Base-by-base conservation (phyloP, 2,797 vertebrate genomes). In the Pipistrellus kuhlii region DNA sequence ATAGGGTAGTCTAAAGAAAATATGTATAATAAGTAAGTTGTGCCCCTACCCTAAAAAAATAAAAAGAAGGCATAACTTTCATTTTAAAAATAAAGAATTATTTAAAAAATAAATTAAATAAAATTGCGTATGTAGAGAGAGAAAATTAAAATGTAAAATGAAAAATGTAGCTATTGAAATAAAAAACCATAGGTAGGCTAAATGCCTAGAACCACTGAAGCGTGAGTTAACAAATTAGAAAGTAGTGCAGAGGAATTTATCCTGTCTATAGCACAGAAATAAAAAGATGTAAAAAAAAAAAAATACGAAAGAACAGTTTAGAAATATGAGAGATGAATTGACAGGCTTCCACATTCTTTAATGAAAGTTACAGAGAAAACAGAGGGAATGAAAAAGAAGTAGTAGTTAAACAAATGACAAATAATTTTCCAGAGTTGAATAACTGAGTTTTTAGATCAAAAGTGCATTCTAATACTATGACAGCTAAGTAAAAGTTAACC, bases 101-200 rank as follows among this genome's bases (percentile, higher is more conserved):
- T 25, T 57, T 66, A 8, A 41, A 73, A 76, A 66, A 32, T 59
- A 87, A 69, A 41, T 68, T 78, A 25, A 90, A 64, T 6, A 59
- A 92, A 32, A 71, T 82, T 78, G 81, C 23, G 3, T 64, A 12
- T 64, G 44, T 38, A n/a, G 23, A 64, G 41, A 75, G 69, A 82
- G 53, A 92, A 82, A 83, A 55, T 44, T 75, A 68, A 93, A 69
- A 30, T 25, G 8, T 72, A 55, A 32, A 62, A 35, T 75, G 25
- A 76, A 88, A 95, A 90, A 75, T 46, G 15, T 20, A 44, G 27
- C 30, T 90, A 62, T 55, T 76, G 48, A 89, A 81, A 59, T 81
- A 86, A 88, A 88, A 59, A 21, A 6, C 35, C 71, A 8, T 48
- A 62, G 66, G 10, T 73, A 66, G 6, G 25, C 17, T 68, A 8